phyloP scores from a whole-genome alignment of 1,140 invertebrate genomes.

The Ips typographus region DNA sequence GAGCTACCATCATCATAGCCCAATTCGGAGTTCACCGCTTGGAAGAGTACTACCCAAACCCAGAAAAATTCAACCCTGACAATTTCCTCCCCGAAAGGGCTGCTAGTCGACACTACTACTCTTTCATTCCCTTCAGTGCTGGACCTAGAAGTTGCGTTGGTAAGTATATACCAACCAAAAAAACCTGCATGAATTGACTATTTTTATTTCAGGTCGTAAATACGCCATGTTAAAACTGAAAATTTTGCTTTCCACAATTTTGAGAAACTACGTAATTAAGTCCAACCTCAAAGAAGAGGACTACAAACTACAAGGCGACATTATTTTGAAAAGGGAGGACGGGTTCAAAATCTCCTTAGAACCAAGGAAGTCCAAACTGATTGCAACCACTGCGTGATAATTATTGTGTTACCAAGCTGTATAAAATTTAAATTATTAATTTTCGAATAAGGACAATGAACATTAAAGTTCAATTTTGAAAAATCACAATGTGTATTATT shows the following conservation, averaged over 20 bases:
- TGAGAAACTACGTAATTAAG: slow-evolving; percentile 75
- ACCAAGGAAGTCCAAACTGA: slow-evolving; percentile 63
- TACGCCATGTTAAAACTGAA: slow-evolving; percentile 80
- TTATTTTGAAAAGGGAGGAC: slow-evolving; percentile 79
- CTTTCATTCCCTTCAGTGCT: slow-evolving; percentile 88
- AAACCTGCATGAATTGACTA: neutral
- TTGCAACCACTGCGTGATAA: no score
- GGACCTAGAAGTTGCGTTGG: slow-evolving; percentile 82
- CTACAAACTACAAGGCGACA: slow-evolving; percentile 75
- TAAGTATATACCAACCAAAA: slow-evolving; percentile 52
- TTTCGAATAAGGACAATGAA: no score
- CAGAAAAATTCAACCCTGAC: slow-evolving; percentile 85
- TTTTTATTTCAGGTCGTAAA: slow-evolving; percentile 59
- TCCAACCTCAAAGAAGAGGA: slow-evolving; percentile 70
- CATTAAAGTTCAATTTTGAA: no score
- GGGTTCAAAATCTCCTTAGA: slow-evolving; percentile 73
- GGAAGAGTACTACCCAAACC: slow-evolving; percentile 74
- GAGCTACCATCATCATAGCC: slow-evolving; percentile 64
- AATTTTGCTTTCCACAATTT: slow-evolving; percentile 80
- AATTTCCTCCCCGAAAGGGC: slow-evolving; percentile 85
- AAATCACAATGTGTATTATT: no score
- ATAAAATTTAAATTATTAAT: no score
- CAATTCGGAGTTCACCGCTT: slow-evolving; percentile 75
- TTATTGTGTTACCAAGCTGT: no score
- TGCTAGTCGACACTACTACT: slow-evolving; percentile 78